Percentiles rank a stretch among this genome's conserved stretches.
These are phyloP conservation scores for Fukomys damarensis DNA, from an alignment of 2,113 vertebrate genomes.

Conservation along the genomic window DNA sequence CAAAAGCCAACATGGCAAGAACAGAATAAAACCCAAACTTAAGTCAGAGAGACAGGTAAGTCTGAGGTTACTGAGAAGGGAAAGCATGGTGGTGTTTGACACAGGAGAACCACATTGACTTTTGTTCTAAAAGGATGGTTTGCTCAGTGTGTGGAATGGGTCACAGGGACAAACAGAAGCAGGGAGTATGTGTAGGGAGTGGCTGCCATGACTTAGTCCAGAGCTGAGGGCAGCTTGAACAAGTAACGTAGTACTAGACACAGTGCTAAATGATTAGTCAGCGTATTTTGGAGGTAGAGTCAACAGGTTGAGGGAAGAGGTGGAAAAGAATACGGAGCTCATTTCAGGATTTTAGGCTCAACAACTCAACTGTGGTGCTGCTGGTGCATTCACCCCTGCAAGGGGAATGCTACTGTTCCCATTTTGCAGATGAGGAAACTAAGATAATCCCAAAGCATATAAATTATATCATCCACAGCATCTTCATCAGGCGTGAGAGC, in stretches of 20 bases:
- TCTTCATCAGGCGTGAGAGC: neutral
- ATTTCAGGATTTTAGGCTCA: neutral
- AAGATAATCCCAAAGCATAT: neutral
- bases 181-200: no score
- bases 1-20: neutral
- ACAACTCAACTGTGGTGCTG: neutral
- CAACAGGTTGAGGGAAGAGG: neutral
- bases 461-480: no score
- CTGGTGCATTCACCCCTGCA: neutral
- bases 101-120: neutral
- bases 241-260: neutral
- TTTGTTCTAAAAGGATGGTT: neutral
- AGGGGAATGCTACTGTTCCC: neutral
- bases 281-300: neutral
- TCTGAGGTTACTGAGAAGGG: neutral
- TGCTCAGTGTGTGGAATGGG: neutral
- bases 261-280: neutral
- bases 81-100: neutral
- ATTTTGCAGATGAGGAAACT: neutral
- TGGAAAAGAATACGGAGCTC: neutral
- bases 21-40: fast-evolving
- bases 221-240: no score
- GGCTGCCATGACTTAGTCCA: neutral
- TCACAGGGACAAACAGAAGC: fast-evolving
- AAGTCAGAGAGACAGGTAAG: neutral